phyloP scores from a whole-genome alignment of 1,140 invertebrate genomes.

The Chironomus striatipennis region DNA sequence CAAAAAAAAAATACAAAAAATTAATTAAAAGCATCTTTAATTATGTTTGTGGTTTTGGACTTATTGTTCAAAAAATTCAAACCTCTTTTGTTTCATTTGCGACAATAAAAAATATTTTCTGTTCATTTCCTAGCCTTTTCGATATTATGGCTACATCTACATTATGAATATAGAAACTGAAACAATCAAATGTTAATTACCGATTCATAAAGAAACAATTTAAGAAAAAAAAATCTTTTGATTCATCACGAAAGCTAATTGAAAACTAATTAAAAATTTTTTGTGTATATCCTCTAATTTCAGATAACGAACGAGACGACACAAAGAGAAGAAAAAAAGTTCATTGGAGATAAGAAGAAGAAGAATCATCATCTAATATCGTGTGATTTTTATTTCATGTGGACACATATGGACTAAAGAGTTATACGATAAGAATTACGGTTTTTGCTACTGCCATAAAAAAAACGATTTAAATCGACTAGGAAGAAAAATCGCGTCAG shows the following conservation, averaged over 20 bases:
- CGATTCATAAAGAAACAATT: not conserved
- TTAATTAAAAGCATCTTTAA: constrained; percentile 14
- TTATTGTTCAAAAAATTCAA: not conserved
- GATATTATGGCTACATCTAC: not conserved
- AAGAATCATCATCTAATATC: no score
- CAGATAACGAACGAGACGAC: not conserved
- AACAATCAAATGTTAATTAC: constrained; percentile 9
- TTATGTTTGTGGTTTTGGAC: constrained; percentile 12
- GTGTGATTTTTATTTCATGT: no score
- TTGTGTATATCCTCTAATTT: not conserved
- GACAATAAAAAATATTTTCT: no score
- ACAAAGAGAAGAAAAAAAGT: not conserved
- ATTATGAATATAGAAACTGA: not conserved
- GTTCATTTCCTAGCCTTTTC: no score
- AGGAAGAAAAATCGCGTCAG: no score
- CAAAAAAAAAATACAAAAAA: not conserved
- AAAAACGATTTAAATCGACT: no score
- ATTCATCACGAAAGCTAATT: not conserved
- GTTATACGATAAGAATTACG: no score
- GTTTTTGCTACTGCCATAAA: no score
- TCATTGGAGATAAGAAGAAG: not conserved
- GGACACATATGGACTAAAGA: no score
- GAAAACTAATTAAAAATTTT: not conserved
- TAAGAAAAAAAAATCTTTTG: no score
- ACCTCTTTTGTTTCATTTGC: not conserved